phyloP scores from a whole-genome alignment of 2,888 invertebrate genomes.

The Netelia inedita region DNA sequence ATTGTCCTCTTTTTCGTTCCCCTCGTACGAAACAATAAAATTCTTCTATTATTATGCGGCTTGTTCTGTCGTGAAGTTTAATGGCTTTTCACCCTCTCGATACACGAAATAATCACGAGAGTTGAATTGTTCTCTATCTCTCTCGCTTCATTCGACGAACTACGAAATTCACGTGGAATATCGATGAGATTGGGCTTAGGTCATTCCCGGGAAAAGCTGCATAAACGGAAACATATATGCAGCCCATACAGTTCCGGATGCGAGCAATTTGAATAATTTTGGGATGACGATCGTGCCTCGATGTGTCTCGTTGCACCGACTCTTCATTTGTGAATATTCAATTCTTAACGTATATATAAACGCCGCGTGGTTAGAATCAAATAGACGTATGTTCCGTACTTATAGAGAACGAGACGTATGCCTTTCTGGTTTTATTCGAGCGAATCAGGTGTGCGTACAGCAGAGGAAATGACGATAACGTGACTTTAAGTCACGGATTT shows the following conservation, averaged over 20 bases:
- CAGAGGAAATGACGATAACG: neutral
- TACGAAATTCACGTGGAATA: constrained; percentile 30
- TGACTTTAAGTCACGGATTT: neutral
- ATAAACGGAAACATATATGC: constrained; percentile 13
- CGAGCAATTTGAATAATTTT: constrained; percentile 46
- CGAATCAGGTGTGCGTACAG: no score
- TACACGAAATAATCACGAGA: constrained; percentile 13
- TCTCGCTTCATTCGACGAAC: neutral
- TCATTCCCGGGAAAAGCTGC: constrained; percentile 24
- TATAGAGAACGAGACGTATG: no score
- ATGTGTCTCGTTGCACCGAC: constrained; percentile 3
- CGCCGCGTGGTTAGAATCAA: neutral
- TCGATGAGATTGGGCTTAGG: constrained; percentile 35
- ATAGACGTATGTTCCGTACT: no score
- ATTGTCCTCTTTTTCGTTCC: neutral
- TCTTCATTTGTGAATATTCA: constrained; percentile 39
- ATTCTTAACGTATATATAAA: constrained; percentile 9
- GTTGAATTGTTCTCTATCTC: neutral
- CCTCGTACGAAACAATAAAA: neutral
- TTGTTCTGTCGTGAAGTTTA: constrained; percentile 11
- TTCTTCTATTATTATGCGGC: constrained; percentile 5
- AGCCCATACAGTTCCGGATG: constrained; percentile 11
- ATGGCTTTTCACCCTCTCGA: neutral
- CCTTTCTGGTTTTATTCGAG: no score
- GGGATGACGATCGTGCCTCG: constrained; percentile 3